A percentile compares a stretch with the other conserved stretches of the same genome.
Evolutionary conservation across 2,113 vertebrate species (phyloP).

Genomic region (Mus pahari): DNA sequence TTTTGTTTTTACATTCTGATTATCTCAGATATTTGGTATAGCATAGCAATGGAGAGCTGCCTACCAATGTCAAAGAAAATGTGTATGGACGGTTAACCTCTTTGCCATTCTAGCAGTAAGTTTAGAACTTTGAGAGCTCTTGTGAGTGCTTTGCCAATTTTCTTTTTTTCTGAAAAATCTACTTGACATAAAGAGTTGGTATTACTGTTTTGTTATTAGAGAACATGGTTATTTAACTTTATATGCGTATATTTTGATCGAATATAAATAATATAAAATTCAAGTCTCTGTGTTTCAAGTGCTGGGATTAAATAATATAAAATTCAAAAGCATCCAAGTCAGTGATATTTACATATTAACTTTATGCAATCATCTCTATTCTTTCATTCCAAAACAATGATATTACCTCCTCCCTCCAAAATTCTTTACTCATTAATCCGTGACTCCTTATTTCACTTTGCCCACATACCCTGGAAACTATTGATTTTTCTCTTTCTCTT

Average conservation of each 20-base stretch:
- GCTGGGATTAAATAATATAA: background rate
- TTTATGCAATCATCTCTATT: background rate
- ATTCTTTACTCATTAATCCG: background rate
- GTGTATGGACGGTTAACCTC: background rate
- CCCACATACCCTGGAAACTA: background rate
- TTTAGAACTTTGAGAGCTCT: constrained; percentile 29
- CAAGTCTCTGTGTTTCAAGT: background rate
- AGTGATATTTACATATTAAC: constrained; percentile 5
- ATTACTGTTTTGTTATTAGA: constrained; percentile 21
- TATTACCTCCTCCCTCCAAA: background rate
- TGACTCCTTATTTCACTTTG: background rate
- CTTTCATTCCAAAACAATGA: background rate
- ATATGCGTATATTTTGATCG: background rate
- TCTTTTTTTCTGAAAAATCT: constrained; percentile 26
- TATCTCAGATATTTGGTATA: background rate
- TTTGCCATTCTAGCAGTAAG: background rate
- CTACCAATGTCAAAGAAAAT: background rate
- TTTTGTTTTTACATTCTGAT: background rate
- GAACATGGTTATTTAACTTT: background rate
- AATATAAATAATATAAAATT: background rate
- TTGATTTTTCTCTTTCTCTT: background rate
- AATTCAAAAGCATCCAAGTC: background rate
- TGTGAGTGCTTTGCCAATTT: constrained; percentile 24
- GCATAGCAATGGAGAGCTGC: background rate
- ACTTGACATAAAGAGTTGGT: background rate